Evolutionary conservation across 1,140 invertebrate species (phyloP).

Genomic region (Glomeris maerens): DNA sequence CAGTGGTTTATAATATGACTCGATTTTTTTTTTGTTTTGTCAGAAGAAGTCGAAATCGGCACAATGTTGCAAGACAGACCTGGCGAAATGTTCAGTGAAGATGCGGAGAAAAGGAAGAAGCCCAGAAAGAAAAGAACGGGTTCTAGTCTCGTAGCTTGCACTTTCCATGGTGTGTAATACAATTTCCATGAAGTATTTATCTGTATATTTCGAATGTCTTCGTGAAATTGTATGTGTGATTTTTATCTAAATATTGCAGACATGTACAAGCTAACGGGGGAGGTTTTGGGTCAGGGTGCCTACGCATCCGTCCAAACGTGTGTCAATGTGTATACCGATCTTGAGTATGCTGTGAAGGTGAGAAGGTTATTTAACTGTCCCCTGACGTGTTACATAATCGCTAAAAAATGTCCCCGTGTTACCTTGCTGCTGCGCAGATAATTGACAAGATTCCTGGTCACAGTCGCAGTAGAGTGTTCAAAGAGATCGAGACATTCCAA

Average conservation of each 20-base stretch:
- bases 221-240: not conserved
- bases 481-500: slow-evolving; percentile 96
- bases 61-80: not conserved
- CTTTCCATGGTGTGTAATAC: slow-evolving; percentile 59
- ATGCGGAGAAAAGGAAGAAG: slow-evolving; percentile 41
- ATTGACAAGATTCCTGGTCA: slow-evolving; percentile 90
- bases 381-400: not conserved
- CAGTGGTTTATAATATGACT: no score
- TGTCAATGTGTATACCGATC: slow-evolving; percentile 71
- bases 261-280: slow-evolving; percentile 84
- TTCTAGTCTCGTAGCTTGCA: slow-evolving; percentile 67
- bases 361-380: slow-evolving; percentile 7
- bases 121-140: slow-evolving; percentile 76
- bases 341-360: slow-evolving; percentile 89
- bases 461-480: slow-evolving; percentile 81
- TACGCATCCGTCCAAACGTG: slow-evolving; percentile 92
- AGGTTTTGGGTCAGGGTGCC: slow-evolving; percentile 87
- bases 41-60: no score
- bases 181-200: no score
- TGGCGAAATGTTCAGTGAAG: not conserved
- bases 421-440: slow-evolving; percentile 39
- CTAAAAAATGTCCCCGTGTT: not conserved
- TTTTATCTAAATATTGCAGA: slow-evolving; percentile 43
- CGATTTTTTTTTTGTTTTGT: no score
- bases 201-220: not conserved